Evolutionary conservation across 2,797 vertebrate genomes (phyloP).

Genomic region (Mallotus villosus): DNA sequence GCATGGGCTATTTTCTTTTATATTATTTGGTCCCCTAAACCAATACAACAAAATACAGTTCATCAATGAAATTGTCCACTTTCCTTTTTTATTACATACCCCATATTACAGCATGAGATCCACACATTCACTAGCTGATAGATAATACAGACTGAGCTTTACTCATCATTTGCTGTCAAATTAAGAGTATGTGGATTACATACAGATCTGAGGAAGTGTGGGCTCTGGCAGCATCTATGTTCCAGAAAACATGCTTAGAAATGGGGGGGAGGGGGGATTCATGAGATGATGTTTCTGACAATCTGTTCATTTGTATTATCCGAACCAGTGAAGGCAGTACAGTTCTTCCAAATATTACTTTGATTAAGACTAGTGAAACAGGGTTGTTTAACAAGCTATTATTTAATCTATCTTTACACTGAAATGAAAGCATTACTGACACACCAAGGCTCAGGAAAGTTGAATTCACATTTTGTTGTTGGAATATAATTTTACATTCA

Average conservation of each 20-base stretch:
- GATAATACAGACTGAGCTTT: background rate
- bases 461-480: background rate
- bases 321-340: conserved; percentile 11
- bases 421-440: conserved; percentile 18
- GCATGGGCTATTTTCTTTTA: background rate
- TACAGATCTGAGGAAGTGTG: conserved; percentile 17
- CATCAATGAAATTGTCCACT: background rate
- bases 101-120: background rate
- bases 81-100: conserved; percentile 27
- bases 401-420: conserved; percentile 18
- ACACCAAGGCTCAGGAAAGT: background rate
- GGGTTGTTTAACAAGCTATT: conserved; percentile 9
- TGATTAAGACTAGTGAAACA: conserved; percentile 26
- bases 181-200: conserved; percentile 19
- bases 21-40: background rate
- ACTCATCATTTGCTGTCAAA: background rate
- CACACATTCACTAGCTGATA: conserved; percentile 14
- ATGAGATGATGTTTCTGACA: conserved; percentile 24
- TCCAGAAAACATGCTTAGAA: background rate
- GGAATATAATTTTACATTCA: background rate
- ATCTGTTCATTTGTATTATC: conserved; percentile 47
- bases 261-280: conserved; percentile 3
- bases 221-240: background rate
- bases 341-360: conserved; percentile 12
- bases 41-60: conserved; percentile 41